Percentiles rank a stretch among this genome's conserved stretches.
phyloP scores from a whole-genome alignment of 2,797 vertebrate genomes.

The Sylvia borin region DNA sequence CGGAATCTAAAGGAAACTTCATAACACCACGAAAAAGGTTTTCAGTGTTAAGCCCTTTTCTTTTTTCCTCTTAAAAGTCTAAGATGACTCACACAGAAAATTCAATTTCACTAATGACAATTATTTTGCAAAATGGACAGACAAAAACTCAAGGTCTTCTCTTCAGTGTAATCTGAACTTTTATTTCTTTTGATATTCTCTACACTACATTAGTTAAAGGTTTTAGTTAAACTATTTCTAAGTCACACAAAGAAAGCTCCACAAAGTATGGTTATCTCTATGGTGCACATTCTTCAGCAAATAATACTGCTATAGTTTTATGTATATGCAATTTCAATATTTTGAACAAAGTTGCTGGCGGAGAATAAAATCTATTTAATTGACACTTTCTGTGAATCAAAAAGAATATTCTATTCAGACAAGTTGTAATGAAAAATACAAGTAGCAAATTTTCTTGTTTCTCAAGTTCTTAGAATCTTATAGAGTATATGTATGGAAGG shows the following conservation, averaged over 20 bases:
- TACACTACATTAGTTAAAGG: background rate
- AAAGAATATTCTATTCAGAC: background rate
- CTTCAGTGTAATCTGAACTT: background rate
- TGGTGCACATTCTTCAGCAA: background rate
- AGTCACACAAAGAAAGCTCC: background rate
- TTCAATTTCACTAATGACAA: background rate
- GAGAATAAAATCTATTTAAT: background rate
- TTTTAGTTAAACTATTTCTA: background rate
- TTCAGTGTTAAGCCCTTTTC: background rate
- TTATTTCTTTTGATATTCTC: background rate
- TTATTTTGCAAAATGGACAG: background rate
- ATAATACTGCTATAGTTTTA: background rate
- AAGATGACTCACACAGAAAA: background rate
- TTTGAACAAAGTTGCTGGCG: background rate
- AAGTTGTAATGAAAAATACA: background rate
- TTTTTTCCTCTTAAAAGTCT: background rate
- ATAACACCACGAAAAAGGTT: background rate
- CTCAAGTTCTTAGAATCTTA: background rate
- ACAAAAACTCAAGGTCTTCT: background rate
- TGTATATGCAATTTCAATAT: background rate
- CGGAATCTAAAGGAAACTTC: background rate
- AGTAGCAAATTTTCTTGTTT: background rate
- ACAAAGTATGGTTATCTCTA: background rate
- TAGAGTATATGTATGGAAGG: background rate
- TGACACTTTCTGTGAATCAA: background rate